phyloP scores from a whole-genome alignment of 1,140 invertebrate genomes.

The Neodiprion lecontei region DNA sequence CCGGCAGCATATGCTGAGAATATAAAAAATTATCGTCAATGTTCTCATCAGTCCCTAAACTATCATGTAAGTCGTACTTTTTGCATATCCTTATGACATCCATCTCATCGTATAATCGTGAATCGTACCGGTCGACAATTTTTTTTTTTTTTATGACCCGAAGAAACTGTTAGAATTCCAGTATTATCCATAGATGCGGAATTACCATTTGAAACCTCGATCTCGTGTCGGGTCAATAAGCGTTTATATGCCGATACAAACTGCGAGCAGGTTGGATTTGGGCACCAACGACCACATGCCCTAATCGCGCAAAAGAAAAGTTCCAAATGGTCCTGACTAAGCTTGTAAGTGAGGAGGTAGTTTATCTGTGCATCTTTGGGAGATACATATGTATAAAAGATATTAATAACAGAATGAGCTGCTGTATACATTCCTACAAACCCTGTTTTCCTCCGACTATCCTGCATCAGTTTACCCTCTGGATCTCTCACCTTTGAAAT shows the following conservation, averaged over 20 bases:
- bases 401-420: background rate
- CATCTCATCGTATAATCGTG: slow-evolving; percentile 2
- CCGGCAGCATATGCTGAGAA: background rate
- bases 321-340: slow-evolving; percentile 41
- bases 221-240: slow-evolving; percentile 33
- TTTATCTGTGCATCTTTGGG: slow-evolving; percentile 22
- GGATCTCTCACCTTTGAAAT: background rate
- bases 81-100: background rate
- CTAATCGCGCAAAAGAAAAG: slow-evolving; percentile 42
- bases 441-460: background rate
- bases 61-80: background rate
- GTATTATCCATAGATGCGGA: background rate
- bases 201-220: slow-evolving; percentile 23
- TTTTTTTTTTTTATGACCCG: background rate
- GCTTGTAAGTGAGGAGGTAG: slow-evolving; percentile 43
- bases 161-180: background rate
- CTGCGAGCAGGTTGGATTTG: slow-evolving; percentile 37
- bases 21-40: background rate
- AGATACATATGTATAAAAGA: background rate
- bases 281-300: slow-evolving; percentile 28
- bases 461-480: background rate
- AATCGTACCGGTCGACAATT: background rate
- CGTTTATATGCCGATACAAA: slow-evolving; percentile 30
- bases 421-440: background rate
- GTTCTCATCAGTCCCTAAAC: background rate